Conservation (phyloP, 2,797 vertebrate species). For the Sphaeramia orbicularis region DNA sequence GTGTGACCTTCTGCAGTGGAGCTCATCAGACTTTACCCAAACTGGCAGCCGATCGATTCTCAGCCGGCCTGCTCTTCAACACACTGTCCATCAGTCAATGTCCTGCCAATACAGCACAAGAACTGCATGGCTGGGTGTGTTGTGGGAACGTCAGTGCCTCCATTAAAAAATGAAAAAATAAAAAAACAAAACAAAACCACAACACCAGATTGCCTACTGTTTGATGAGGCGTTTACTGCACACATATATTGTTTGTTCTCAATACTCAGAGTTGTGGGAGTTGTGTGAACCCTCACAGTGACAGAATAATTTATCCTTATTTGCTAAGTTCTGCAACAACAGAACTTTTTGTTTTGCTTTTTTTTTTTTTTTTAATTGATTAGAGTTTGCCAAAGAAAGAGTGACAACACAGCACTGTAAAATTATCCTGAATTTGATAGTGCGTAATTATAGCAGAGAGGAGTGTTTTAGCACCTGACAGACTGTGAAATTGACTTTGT, state of each 20-base stretch:
- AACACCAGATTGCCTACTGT: not conserved
- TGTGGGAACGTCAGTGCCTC: not conserved
- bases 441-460: slow-evolving; percentile 13
- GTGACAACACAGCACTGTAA: not conserved
- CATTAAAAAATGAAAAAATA: not conserved
- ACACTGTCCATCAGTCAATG: slow-evolving; percentile 66
- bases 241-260: slow-evolving; percentile 29
- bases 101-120: slow-evolving; percentile 48
- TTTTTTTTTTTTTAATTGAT: slow-evolving; percentile 15
- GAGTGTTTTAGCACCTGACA: slow-evolving; percentile 23
- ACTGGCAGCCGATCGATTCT: slow-evolving; percentile 72
- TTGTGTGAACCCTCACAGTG: slow-evolving; percentile 38
- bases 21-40: slow-evolving; percentile 66
- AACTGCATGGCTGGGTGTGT: slow-evolving; percentile 8
- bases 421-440: slow-evolving; percentile 15
- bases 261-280: not conserved
- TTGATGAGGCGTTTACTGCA: slow-evolving; percentile 21
- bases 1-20: slow-evolving; percentile 66
- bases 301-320: slow-evolving; percentile 6
- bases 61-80: slow-evolving; percentile 32
- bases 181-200: not conserved
- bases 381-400: slow-evolving; percentile 50
- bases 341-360: not conserved
- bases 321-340: not conserved
- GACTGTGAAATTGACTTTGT: slow-evolving; percentile 21